A percentile compares a stretch with the other conserved stretches of the same genome.
Conservation (phyloP, 2,888 invertebrate genomes). For the Silvanus unidentatus region DNA sequence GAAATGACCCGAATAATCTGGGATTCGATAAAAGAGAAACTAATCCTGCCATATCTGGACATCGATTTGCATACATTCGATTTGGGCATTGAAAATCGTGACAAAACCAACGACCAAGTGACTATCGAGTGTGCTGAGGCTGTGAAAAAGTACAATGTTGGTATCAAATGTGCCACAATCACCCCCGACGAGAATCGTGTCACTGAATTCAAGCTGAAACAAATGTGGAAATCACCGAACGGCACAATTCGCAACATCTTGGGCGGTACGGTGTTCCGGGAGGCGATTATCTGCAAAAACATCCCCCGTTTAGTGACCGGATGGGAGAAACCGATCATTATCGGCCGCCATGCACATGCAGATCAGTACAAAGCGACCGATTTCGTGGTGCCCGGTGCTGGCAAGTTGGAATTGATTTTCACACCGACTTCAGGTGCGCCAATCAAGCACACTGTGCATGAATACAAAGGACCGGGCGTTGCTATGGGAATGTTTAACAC, state of each 20-base stretch:
- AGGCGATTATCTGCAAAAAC: slow-evolving; percentile 85
- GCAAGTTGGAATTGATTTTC: slow-evolving; percentile 80
- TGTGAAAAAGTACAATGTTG: slow-evolving; percentile 94
- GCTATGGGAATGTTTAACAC: slow-evolving; percentile 96
- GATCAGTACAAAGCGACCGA: slow-evolving; percentile 98
- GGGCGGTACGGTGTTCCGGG: slow-evolving; percentile 75
- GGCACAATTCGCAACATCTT: slow-evolving; percentile 84
- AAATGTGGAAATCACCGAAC: slow-evolving; percentile 90
- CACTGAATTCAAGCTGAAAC: slow-evolving; percentile 79
- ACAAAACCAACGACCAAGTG: slow-evolving; percentile 90
- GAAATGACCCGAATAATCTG: slow-evolving; percentile 98
- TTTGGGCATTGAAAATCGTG: slow-evolving; percentile 91
- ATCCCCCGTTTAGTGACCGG: slow-evolving; percentile 91
- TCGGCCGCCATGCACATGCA: slow-evolving; percentile 97
- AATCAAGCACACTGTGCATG: slow-evolving; percentile 71
- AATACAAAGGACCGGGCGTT: slow-evolving; percentile 83
- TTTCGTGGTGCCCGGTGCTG: slow-evolving; percentile 87
- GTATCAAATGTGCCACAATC: slow-evolving; percentile 98
- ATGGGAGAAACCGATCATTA: slow-evolving; percentile 96
- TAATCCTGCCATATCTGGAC: slow-evolving; percentile 93
- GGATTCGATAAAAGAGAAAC: slow-evolving; percentile 95
- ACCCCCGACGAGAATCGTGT: slow-evolving; percentile 97
- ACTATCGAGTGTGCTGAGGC: slow-evolving; percentile 97
- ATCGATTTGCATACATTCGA: slow-evolving; percentile 92
- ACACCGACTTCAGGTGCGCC: slow-evolving; percentile 58